Base-by-base conservation (phyloP, 2,797 vertebrate species). In the Poeciliopsis presidionis region DNA sequence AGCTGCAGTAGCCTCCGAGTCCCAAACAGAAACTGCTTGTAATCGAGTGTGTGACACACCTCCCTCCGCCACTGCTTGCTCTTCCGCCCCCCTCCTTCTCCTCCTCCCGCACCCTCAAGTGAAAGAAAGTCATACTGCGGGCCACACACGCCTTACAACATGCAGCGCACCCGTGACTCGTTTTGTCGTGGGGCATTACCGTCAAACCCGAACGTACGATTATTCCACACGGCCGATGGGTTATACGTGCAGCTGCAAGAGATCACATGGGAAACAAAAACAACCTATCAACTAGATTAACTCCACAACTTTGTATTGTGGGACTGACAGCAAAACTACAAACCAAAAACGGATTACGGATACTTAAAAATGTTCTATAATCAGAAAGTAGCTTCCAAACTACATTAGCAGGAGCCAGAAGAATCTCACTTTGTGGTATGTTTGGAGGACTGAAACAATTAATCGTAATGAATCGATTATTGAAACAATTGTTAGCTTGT, bases 11-110 rank as follows among this genome's bases (percentile, higher is more conserved):
- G 80, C 87, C 78, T 85, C 84, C 13, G 87, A 88, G 89, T 90
- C 86, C 76, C 70, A 77, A 88, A 92, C 90, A 89, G 92, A 89
- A 75, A 87, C 93, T 92, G 85, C 89, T 94, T 90, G 93, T 90
- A 94, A 90, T 92, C 86, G 91, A 92, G 90, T 75, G 87, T 83
- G 89, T 90, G 92, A 90, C 89, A 92, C 86, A 84, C 90, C 88
- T 89, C 70, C 74, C 84, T 80, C 79, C 81, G 84, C 87, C 85
- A 77, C 87, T 82, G 83, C 90, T 86, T 87, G 88, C 91, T 80
- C 83, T 28, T 13, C 43, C 72, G 81, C 80, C 91, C 92, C 90
- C 51, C 46, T 91, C 92, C 88, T 90, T 89, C 89, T 90, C 83
- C 88, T 90, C 90, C 89, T 90, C 83, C 88, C 80, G 79, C 80